Evolutionary conservation across 2,888 invertebrate species (phyloP).

Genomic region (Drosophila niveifrons): DNA sequence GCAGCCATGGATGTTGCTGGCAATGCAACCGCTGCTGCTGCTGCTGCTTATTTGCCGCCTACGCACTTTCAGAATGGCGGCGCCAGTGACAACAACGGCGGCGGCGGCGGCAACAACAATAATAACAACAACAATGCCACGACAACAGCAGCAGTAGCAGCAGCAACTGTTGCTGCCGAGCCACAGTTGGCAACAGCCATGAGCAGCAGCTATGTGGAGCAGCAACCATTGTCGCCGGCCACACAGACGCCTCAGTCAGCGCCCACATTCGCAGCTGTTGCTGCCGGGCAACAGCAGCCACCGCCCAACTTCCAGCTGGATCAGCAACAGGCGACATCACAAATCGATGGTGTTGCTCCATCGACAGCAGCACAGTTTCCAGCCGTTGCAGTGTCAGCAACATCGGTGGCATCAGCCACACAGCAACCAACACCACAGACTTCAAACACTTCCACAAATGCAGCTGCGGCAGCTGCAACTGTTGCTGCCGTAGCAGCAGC

Average conservation of each 20-base stretch:
- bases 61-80: conserved; percentile 17
- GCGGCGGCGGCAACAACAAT: conserved; percentile 4
- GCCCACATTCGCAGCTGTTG: conserved; percentile 77
- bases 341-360: conserved; percentile 79
- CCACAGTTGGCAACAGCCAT: conserved; percentile 74
- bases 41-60: conserved; percentile 37
- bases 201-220: conserved; percentile 86
- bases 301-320: conserved; percentile 69
- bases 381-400: conserved; percentile 21
- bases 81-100: conserved; percentile 28
- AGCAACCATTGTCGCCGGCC: conserved; percentile 71
- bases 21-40: conserved; percentile 40
- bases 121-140: conserved; percentile 24
- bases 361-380: conserved; percentile 26
- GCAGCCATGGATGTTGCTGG: conserved; percentile 69
- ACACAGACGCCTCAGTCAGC: conserved; percentile 61
- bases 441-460: conserved; percentile 78
- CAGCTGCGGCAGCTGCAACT: conserved; percentile 42
- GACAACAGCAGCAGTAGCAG: conserved; percentile 37
- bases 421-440: conserved; percentile 77
- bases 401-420: conserved; percentile 69
- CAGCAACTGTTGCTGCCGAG: conserved; percentile 34
- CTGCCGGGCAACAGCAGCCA: conserved; percentile 58
- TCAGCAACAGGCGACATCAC: conserved; percentile 78
- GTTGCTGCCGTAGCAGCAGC: conserved; percentile 42